Percentiles rank a stretch among this genome's conserved stretches.
Evolutionary conservation across 2,797 vertebrate genomes (phyloP).

Genomic region (Neomorphus geoffroyi): DNA sequence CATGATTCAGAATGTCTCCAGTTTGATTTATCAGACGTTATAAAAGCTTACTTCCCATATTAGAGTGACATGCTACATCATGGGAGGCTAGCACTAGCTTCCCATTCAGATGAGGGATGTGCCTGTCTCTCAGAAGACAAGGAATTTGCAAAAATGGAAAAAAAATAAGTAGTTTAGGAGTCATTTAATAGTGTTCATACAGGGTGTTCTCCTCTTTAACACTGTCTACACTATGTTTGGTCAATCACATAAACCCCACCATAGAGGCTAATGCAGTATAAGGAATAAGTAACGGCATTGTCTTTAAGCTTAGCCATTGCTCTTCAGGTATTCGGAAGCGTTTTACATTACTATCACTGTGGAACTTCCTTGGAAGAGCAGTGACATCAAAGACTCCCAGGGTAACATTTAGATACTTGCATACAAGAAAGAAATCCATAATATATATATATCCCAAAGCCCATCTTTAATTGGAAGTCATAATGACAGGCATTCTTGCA

Average conservation of each 20-base stretch:
- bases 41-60: neutral
- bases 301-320: neutral
- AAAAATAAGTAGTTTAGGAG: neutral
- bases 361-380: neutral
- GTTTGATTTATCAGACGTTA: neutral
- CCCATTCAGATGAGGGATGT: neutral
- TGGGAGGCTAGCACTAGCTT: neutral
- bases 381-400: neutral
- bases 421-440: neutral
- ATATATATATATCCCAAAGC: neutral
- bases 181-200: accelerated
- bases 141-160: neutral
- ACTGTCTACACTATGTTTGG: neutral
- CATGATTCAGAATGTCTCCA: neutral
- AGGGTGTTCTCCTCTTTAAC: neutral
- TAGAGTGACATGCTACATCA: neutral
- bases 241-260: neutral
- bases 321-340: neutral
- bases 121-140: neutral
- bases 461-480: neutral
- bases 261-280: neutral
- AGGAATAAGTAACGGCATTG: accelerated
- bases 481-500: neutral
- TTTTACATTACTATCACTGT: neutral
- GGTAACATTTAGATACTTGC: neutral